Conservation (phyloP, 2,113 vertebrate genomes). For the Otus sunia region DNA sequence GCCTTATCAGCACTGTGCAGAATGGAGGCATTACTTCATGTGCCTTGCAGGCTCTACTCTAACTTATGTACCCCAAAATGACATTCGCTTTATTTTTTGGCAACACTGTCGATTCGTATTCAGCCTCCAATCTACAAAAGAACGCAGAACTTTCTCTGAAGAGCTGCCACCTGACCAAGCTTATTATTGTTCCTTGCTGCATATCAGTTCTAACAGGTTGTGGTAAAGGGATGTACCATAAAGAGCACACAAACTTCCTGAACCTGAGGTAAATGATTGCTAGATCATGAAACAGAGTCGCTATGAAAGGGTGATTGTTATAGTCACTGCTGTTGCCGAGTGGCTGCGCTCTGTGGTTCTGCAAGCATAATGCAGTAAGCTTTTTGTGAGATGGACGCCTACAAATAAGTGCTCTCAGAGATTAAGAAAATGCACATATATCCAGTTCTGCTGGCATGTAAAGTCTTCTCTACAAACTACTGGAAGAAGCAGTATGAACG, state of each 20-base stretch:
- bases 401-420: background rate
- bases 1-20: background rate
- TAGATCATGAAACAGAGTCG: background rate
- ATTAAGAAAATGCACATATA: background rate
- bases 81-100: background rate
- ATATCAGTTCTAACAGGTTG: background rate
- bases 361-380: background rate
- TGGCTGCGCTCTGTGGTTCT: background rate
- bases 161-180: background rate
- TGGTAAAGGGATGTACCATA: background rate
- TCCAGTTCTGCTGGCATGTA: background rate
- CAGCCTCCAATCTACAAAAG: background rate
- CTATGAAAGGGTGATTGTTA: constrained; percentile 35
- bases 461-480: background rate
- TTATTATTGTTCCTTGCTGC: background rate
- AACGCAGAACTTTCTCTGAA: background rate
- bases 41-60: background rate
- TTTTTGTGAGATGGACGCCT: background rate
- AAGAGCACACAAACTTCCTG: background rate
- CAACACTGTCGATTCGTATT: background rate
- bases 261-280: constrained; percentile 42
- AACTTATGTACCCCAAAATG: background rate
- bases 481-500: background rate
- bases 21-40: background rate
- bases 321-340: background rate